Conservation (phyloP, 1,140 invertebrate genomes). For the Conopomorpha cramerella region DNA sequence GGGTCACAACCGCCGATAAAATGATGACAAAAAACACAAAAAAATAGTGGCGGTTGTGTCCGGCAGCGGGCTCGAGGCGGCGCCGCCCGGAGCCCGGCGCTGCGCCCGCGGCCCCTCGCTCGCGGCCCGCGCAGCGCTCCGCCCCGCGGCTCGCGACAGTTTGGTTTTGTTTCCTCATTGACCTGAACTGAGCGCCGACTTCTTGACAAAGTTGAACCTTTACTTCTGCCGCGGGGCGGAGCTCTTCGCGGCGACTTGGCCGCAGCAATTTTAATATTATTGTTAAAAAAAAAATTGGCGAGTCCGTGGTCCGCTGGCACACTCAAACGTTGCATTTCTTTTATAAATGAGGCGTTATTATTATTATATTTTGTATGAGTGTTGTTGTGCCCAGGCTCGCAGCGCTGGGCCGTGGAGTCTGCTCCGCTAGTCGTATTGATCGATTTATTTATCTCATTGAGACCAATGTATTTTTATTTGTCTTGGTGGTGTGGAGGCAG, state of each 20-base stretch:
- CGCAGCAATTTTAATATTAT: constrained; percentile 3
- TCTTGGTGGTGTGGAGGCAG: constrained; percentile 16
- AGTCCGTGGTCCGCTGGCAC: constrained; percentile 8
- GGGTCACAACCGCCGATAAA: neutral
- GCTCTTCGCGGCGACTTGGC: neutral
- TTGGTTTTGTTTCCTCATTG: too few relatives aligned
- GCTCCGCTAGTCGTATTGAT: constrained; percentile 41
- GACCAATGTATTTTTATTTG: constrained; percentile 55
- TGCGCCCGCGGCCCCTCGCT: constrained; percentile 4
- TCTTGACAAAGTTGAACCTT: too few relatives aligned
- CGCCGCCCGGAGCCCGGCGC: constrained; percentile 9
- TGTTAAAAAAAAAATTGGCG: constrained; percentile 3
- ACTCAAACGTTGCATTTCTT: constrained; percentile 39
- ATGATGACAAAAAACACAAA: neutral
- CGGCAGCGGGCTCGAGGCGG: constrained; percentile 7
- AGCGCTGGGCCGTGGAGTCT: constrained; percentile 17
- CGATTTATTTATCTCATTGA: constrained; percentile 46
- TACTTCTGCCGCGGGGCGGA: neutral
- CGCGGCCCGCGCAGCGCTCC: neutral
- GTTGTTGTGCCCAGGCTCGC: constrained; percentile 20
- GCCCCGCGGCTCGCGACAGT: too few relatives aligned
- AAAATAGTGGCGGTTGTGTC: neutral
- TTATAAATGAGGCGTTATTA: constrained; percentile 36
- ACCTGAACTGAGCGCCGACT: too few relatives aligned
- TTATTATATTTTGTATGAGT: constrained; percentile 31